Evolutionary conservation across 2,888 invertebrate species (phyloP), one percentile per base, ranked within the genome.

Genomic region (Tortricodes alternella): DNA sequence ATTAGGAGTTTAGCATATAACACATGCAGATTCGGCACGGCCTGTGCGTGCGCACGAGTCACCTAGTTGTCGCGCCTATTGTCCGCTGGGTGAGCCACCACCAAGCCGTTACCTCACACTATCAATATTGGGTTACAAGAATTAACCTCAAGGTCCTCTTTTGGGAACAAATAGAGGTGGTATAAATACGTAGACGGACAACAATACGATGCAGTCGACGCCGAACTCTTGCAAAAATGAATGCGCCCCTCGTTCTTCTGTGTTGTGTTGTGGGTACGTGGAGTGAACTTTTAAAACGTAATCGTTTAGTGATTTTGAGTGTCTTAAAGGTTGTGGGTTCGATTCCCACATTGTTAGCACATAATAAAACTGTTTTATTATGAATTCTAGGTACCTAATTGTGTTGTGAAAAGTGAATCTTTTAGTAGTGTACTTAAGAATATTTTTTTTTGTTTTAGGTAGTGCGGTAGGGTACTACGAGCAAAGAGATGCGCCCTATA

Each of bases 71-170:
- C 89, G 81, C 89, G 76, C 90, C 90, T 85, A 89, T 89, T 89
- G 89, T 89, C 87, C 78, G 71, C 78, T 85, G 89, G 89, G 87
- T 80, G 89, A 87, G 87, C 85, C 89, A 74, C 80, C 74, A 67
- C 74, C 69, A 65, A 70, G 70, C 71, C 78, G 84, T 89, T 90
- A 89, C 90, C 86, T 90, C 90, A 90, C 78, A 86, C 88, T 83
- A 83, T 82, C 89, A 85, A 90, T 89, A 90, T 88, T 88, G 86
- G 86, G 85, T 88, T 89, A 90, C 90, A 85, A 89, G 88, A 87
- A 89, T 85, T 87, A 87, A 80, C 86, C 83, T 85, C 90, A 90
- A 90, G 90, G 90, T 77, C 81, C 78, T 74, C 84, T 80, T 85
- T 88, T 88, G 78, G 90, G 83, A 85, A 80, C 78, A 89, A 88